Evolutionary conservation across 2,888 invertebrate species (phyloP), one percentile per base, ranked within the genome.

Genomic region (Tenthredo livida): DNA sequence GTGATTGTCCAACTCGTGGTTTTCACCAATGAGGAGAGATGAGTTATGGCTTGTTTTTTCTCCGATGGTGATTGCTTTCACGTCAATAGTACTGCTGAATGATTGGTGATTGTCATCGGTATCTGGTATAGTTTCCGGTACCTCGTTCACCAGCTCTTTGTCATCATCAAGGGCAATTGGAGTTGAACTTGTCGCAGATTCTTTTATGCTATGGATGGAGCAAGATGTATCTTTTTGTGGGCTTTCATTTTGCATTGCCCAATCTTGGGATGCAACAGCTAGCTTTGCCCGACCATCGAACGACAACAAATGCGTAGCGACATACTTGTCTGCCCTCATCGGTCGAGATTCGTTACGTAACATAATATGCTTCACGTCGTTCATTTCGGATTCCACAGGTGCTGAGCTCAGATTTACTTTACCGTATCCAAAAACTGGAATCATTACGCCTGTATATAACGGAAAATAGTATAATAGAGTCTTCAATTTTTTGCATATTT

Each of bases 351-450:
- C 33, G 33, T 77, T 72, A n/a, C 40, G 37, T 40, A 72, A 21
- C 40, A 72, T 43, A 2, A 72, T n/a, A 15, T 72, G 72, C 43
- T 72, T 21, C 21, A 72, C 72, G 21, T 72, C 72, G 2, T 72
- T 43, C 72, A 72, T 72, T 77, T 85, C 85, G 0, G 67, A 47
- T 50, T 85, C 85, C 15, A 85, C 85, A 73, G 85, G 40, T 37
- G 78, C 83, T 29, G 70, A 78, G 15, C 83, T 84, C 4, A 83
- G 15, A 17, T 82, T 84, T 29, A 58, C 1, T 5, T 43, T 50
- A 15, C 84, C 77, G 37, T 67, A 78, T 70, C 65, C 67, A 15
- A 85, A 85, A 47, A 85, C 47, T 0, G 40, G 0, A 17, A 50
- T 50, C 12, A 75, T 47, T 4, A 47, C 29, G 15, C 75, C 47